Evolutionary conservation across 1,140 invertebrate genomes (phyloP).

Genomic region (Solenopsis invicta): DNA sequence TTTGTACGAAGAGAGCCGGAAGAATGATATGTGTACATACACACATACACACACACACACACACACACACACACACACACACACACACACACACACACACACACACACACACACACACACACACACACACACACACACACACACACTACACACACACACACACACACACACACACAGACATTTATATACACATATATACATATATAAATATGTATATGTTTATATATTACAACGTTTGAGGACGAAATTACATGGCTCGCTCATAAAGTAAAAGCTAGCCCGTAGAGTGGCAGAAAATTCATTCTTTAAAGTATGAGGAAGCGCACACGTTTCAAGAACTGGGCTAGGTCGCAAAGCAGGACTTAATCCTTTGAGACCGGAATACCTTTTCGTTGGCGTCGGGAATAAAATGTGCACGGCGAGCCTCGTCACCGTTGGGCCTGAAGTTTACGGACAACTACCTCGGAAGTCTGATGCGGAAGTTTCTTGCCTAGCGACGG

Average conservation of each 20-base stretch:
- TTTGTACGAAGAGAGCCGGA: conserved; percentile 31
- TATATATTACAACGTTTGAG: neutral
- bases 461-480: neutral
- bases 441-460: conserved; percentile 8
- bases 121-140: too few relatives aligned
- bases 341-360: neutral
- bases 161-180: too few relatives aligned
- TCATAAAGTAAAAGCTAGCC: conserved; percentile 29
- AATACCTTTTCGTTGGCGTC: neutral
- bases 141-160: too few relatives aligned
- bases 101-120: too few relatives aligned
- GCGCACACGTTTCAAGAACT: neutral
- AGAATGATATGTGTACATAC: too few relatives aligned
- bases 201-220: too few relatives aligned
- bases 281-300: neutral
- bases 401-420: neutral
- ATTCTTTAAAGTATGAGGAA: neutral
- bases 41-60: too few relatives aligned
- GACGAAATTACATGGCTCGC: conserved; percentile 16
- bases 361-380: neutral
- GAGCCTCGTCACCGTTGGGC: neutral
- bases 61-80: too few relatives aligned
- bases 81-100: too few relatives aligned
- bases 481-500: neutral
- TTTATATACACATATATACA: neutral